These are phyloP conservation scores for Diadegma fenestrale DNA, from an alignment of 2,888 invertebrate genomes.

Conservation along the genomic window DNA sequence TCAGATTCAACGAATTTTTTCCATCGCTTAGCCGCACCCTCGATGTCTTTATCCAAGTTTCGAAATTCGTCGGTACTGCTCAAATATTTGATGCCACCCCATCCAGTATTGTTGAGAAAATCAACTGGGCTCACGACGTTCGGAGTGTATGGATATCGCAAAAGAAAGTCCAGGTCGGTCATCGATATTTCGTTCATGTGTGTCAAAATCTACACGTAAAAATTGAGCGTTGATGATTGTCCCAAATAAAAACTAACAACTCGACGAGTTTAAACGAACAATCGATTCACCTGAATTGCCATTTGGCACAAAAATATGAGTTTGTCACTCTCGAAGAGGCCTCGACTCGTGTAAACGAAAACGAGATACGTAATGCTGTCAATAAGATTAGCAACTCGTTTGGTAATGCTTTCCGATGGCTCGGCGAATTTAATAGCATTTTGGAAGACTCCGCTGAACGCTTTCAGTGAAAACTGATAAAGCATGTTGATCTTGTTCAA, in stretches of 20 bases:
- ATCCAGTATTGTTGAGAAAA: conserved; percentile 91
- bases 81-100: conserved; percentile 94
- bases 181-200: conserved; percentile 89
- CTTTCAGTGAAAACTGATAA: conserved; percentile 98
- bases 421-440: conserved; percentile 91
- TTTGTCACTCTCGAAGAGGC: conserved; percentile 96
- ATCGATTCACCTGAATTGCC: conserved; percentile 89
- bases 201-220: conserved; percentile 87
- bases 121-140: conserved; percentile 92
- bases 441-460: conserved; percentile 96
- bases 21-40: conserved; percentile 96
- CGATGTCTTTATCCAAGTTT: conserved; percentile 95
- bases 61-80: conserved; percentile 92
- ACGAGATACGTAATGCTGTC: conserved; percentile 95
- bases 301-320: conserved; percentile 95
- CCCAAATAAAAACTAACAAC: not conserved
- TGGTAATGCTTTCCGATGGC: conserved; percentile 89
- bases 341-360: conserved; percentile 95
- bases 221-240: not conserved
- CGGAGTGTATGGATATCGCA: conserved; percentile 93
- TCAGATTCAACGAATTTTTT: conserved; percentile 96
- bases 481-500: conserved; percentile 96
- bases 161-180: conserved; percentile 93
- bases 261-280: not conserved
- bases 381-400: conserved; percentile 91